Percentiles rank a stretch among this genome's conserved stretches.
Evolutionary conservation across 2,113 vertebrate species (phyloP).

Genomic region (Peromyscus polionotus): DNA sequence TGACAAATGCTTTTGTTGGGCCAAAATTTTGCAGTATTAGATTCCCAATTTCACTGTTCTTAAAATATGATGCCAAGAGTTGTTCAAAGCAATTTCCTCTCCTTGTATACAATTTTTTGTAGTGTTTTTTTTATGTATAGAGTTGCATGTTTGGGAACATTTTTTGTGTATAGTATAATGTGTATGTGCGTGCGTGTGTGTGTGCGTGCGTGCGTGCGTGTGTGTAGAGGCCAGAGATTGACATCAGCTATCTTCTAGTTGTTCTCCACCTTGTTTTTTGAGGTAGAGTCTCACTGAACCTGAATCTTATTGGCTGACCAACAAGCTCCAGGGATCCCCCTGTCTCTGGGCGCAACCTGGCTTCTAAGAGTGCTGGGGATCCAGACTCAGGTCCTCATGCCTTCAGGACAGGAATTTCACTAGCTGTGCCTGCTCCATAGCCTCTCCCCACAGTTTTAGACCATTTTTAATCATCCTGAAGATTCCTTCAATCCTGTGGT

Average conservation of each 20-base stretch:
- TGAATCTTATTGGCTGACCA: not conserved
- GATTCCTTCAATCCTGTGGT: not conserved
- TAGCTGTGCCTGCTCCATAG: not conserved
- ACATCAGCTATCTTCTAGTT: too few species aligned
- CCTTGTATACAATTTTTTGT: not conserved
- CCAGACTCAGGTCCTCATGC: not conserved
- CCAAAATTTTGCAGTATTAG: conserved; percentile 32
- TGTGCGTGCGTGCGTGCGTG: too few species aligned
- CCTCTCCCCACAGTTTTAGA: not conserved
- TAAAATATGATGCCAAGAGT: conserved; percentile 32
- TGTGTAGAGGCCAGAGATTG: not conserved
- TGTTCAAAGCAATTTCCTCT: not conserved
- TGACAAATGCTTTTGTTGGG: conserved; percentile 53
- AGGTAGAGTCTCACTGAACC: not conserved
- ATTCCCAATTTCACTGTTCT: conserved; percentile 29
- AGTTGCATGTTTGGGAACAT: not conserved
- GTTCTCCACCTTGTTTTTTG: not conserved
- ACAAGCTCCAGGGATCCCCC: not conserved
- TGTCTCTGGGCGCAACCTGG: not conserved
- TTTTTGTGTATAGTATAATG: not conserved
- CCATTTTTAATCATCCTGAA: not conserved
- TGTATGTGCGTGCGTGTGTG: not conserved
- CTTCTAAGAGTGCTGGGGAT: not conserved
- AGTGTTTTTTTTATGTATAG: not conserved
- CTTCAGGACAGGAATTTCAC: too few species aligned